These are phyloP conservation scores for Cephus nigrinus DNA, from an alignment of 2,888 invertebrate genomes.

Conservation along the genomic window DNA sequence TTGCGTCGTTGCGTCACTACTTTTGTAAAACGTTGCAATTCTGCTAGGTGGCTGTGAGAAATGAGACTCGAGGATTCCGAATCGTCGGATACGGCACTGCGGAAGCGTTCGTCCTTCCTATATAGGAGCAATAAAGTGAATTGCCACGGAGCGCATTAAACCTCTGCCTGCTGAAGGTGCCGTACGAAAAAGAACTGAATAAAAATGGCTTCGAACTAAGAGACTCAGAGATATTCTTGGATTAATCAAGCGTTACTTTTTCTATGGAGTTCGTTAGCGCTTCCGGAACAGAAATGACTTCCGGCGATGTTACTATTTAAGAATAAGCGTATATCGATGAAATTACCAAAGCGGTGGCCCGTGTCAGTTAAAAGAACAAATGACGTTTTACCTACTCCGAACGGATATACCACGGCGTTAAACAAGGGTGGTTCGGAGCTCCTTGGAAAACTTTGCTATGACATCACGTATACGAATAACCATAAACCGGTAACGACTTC, in stretches of 20 bases:
- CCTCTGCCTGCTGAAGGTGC: not conserved
- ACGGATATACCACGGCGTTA: not conserved
- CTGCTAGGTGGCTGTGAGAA: not conserved
- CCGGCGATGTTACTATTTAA: not conserved
- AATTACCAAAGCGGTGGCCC: not conserved
- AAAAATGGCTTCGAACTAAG: not conserved
- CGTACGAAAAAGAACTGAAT: not conserved
- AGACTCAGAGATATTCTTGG: not conserved
- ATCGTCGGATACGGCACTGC: not conserved
- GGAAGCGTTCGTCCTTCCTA: not conserved
- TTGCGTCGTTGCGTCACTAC: not conserved
- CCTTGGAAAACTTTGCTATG: not conserved
- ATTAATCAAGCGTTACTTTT: not conserved
- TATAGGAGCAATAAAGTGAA: slow-evolving; percentile 4
- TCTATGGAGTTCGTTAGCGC: not conserved
- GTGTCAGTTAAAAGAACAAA: not conserved
- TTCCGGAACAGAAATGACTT: not conserved
- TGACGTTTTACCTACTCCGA: not conserved
- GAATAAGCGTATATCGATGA: not conserved
- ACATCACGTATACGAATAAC: slow-evolving; percentile 9
- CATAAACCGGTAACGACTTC: slow-evolving; percentile 11
- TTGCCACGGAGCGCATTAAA: slow-evolving; percentile 1
- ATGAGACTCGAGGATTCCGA: not conserved
- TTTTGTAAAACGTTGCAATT: not conserved
- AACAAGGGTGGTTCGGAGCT: not conserved